phyloP scores from a whole-genome alignment of 2,797 vertebrate species.

The Chlorospingus semifuscus region DNA sequence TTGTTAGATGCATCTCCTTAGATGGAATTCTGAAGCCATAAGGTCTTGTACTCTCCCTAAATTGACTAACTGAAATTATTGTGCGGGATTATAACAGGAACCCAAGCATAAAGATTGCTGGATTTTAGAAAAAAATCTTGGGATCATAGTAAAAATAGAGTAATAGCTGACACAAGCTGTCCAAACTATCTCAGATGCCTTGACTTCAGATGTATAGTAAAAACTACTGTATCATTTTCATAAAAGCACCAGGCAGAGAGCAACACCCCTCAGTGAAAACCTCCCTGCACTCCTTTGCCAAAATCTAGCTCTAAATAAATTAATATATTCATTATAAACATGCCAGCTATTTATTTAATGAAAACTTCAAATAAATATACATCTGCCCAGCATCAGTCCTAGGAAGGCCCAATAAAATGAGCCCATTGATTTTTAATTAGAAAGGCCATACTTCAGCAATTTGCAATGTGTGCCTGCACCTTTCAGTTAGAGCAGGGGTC shows the following conservation, averaged over 20 bases:
- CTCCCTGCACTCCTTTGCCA: background rate
- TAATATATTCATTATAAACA: background rate
- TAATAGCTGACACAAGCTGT: background rate
- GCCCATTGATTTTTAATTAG: conserved; percentile 39
- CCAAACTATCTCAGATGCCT: background rate
- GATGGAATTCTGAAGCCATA: background rate
- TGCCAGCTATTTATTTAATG: background rate
- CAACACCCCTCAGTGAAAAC: background rate
- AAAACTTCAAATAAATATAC: background rate
- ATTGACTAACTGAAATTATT: background rate
- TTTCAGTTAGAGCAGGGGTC: background rate
- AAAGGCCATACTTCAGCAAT: conserved; percentile 27
- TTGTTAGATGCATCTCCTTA: background rate
- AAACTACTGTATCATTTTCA: background rate
- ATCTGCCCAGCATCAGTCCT: background rate
- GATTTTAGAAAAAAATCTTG: background rate
- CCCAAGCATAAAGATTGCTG: background rate
- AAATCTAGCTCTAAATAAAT: background rate
- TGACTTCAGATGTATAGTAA: background rate
- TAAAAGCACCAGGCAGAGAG: background rate
- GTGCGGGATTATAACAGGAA: background rate
- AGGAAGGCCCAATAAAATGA: background rate
- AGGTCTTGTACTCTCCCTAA: background rate
- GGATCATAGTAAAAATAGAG: background rate
- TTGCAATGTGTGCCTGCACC: background rate